A percentile compares a stretch with the other conserved stretches of the same genome.
phyloP scores from a whole-genome alignment of 2,113 vertebrate genomes.

The Mixornis gularis region DNA sequence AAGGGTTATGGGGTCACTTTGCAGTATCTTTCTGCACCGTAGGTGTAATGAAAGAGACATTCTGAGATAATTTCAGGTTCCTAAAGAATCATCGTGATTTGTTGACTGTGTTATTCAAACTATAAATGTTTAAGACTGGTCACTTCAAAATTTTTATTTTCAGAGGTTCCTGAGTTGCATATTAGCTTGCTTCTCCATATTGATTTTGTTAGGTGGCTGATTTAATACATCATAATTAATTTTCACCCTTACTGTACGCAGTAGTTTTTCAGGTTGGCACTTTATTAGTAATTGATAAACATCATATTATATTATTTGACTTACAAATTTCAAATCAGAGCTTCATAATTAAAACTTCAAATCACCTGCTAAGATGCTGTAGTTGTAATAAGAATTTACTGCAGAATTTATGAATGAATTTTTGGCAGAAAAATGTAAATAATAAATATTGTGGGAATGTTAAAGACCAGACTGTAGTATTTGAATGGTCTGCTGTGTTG shows the following conservation, averaged over 20 bases:
- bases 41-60: neutral
- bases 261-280: neutral
- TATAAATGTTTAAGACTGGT: neutral
- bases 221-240: neutral
- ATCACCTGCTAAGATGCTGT: neutral
- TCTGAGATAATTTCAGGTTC: neutral
- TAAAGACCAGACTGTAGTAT: neutral
- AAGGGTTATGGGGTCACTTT: neutral
- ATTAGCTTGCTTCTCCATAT: neutral
- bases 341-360: neutral
- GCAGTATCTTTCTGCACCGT: neutral
- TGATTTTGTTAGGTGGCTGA: neutral
- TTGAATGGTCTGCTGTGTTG: neutral
- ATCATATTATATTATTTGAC: neutral
- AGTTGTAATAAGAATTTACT: neutral
- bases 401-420: neutral
- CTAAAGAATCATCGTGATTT: neutral
- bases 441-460: neutral
- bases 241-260: neutral
- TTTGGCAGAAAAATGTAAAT: neutral
- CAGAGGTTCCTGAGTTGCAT: neutral
- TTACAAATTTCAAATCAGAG: neutral
- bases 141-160: neutral
- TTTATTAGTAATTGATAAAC: neutral
- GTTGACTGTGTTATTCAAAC: neutral